phyloP scores from a whole-genome alignment of 2,113 vertebrate species.

The Camelus bactrianus region DNA sequence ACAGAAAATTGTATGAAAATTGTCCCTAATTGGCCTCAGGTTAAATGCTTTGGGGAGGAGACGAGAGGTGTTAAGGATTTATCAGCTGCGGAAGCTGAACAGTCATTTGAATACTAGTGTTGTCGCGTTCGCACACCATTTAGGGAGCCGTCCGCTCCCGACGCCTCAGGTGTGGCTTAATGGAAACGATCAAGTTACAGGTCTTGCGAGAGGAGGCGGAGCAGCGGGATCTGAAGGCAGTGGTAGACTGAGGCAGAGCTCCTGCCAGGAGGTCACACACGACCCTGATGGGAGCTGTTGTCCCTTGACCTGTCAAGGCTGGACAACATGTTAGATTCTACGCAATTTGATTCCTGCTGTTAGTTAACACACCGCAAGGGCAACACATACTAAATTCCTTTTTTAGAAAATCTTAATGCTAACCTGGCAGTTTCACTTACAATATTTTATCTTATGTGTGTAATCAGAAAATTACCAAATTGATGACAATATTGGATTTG shows the following conservation, averaged over 20 bases:
- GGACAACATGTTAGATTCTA: neutral
- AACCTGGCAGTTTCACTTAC: neutral
- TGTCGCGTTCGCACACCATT: constrained; percentile 47
- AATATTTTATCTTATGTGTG: neutral
- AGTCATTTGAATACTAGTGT: constrained; percentile 27
- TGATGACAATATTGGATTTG: neutral
- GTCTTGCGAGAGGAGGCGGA: neutral
- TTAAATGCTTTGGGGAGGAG: constrained; percentile 42
- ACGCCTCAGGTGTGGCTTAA: constrained; percentile 28
- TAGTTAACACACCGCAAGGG: neutral
- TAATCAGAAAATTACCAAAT: neutral
- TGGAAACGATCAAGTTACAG: constrained; percentile 22
- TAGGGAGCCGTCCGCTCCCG: neutral
- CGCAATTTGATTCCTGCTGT: neutral
- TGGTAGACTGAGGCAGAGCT: neutral
- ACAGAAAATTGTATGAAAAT: constrained; percentile 22
- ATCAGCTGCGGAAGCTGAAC: neutral
- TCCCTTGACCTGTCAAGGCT: neutral
- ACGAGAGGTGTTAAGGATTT: constrained; percentile 18
- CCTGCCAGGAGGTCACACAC: neutral
- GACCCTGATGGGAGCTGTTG: neutral
- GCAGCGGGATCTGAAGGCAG: neutral
- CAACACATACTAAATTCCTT: neutral
- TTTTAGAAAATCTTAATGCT: neutral
- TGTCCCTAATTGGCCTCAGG: constrained; percentile 22